Conservation (phyloP, 2,113 vertebrate species). For the Tragelaphus buxtoni region DNA sequence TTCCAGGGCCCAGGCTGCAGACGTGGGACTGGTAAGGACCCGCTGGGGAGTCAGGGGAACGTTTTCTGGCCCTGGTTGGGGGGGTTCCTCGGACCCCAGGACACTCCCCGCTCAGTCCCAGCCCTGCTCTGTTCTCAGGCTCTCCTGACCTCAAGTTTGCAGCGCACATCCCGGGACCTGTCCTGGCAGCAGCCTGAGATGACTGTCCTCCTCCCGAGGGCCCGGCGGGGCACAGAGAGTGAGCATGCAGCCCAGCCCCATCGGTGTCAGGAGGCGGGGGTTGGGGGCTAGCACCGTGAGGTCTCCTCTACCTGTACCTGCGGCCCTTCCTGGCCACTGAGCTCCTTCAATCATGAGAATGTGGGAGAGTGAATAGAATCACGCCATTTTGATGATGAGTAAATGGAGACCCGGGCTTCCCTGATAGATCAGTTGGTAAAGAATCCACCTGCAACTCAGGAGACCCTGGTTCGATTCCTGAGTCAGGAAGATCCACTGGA, state of each 20-base stretch:
- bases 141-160: constrained; percentile 33
- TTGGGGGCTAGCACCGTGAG: neutral
- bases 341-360: neutral
- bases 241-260: neutral
- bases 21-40: neutral
- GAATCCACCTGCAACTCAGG: neutral
- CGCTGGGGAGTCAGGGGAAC: neutral
- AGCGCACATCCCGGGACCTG: neutral
- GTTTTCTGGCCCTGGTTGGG: neutral
- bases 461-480: neutral
- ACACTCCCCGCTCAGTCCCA: neutral
- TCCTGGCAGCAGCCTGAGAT: constrained; percentile 32
- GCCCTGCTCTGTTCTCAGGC: constrained; percentile 55
- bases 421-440: neutral
- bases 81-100: neutral
- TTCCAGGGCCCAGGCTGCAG: neutral
- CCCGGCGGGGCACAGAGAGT: neutral
- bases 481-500: neutral
- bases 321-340: neutral
- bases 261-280: accelerated
- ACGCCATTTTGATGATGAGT: neutral
- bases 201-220: accelerated
- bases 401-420: neutral
- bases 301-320: neutral
- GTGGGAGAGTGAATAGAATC: neutral